phyloP scores from a whole-genome alignment of 2,113 vertebrate genomes.

The Myrmophylax atrothorax region DNA sequence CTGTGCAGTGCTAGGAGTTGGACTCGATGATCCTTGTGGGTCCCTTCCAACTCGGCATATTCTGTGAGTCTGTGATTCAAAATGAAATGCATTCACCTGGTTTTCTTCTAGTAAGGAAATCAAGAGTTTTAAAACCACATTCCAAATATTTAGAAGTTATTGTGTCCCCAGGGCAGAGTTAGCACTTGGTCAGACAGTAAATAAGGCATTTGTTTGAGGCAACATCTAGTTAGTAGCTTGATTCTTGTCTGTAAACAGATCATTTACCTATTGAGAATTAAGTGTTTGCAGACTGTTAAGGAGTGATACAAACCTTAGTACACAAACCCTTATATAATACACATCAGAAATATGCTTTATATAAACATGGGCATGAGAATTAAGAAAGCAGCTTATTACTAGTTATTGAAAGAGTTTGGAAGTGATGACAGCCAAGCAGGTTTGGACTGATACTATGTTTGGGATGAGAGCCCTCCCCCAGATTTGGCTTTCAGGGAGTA shows the following conservation, averaged over 20 bases:
- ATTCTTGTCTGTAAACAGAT: not conserved
- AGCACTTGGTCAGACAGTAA: not conserved
- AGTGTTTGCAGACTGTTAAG: not conserved
- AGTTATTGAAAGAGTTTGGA: constrained; percentile 32
- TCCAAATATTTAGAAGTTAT: not conserved
- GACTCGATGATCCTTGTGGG: not conserved
- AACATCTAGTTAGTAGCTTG: not conserved
- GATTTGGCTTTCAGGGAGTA: not conserved
- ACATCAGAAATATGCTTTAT: not conserved
- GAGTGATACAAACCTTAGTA: not conserved
- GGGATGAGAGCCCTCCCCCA: not conserved
- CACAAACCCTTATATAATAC: not conserved
- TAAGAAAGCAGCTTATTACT: constrained; percentile 13
- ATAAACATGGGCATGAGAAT: not conserved
- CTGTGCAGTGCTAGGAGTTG: not conserved
- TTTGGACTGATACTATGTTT: not conserved
- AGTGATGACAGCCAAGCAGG: constrained; percentile 3
- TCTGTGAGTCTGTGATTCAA: not conserved
- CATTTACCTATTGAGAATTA: not conserved
- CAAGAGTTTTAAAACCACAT: not conserved
- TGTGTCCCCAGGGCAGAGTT: not conserved
- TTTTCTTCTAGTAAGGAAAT: not conserved
- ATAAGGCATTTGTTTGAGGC: not conserved
- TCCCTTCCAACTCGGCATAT: not conserved
- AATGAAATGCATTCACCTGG: not conserved